These are phyloP conservation scores for Habropoda laboriosa DNA, from an alignment of 1,140 invertebrate species.

Conservation along the genomic window DNA sequence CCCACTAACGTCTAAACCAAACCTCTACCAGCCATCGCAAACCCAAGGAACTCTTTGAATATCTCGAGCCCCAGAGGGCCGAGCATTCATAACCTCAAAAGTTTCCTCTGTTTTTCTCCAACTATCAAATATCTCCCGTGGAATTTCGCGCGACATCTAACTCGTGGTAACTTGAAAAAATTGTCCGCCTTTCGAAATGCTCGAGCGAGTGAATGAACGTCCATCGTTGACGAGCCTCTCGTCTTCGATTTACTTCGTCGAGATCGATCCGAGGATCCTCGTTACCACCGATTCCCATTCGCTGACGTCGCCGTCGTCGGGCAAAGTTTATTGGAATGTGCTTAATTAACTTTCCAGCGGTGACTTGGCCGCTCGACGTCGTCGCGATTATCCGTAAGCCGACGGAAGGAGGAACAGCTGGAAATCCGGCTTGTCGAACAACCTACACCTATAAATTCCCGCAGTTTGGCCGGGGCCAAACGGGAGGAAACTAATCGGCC, in stretches of 20 bases:
- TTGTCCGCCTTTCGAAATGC: neutral
- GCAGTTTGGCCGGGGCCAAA: neutral
- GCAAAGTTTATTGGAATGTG: constrained; percentile 69
- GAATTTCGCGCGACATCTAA: too few relatives aligned
- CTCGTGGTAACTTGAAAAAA: neutral
- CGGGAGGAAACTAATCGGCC: constrained; percentile 23
- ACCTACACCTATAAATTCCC: constrained; percentile 25
- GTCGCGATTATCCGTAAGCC: constrained; percentile 50
- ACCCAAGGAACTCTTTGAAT: neutral
- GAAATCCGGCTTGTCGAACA: constrained; percentile 27
- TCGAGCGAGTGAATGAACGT: neutral
- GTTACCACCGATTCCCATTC: neutral
- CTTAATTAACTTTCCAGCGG: constrained; percentile 69
- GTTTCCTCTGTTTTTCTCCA: neutral
- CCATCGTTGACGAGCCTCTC: too few relatives aligned
- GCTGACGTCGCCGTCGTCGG: neutral
- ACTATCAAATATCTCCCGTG: neutral
- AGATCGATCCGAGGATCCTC: constrained; percentile 21
- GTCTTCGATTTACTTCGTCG: neutral
- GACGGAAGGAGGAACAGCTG: constrained; percentile 32
- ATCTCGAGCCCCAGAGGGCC: neutral
- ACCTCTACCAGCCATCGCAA: neutral
- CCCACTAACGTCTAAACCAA: too few relatives aligned
- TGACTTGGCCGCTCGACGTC: constrained; percentile 35
- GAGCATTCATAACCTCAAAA: neutral